Percentiles rank a stretch among this genome's conserved stretches.
Evolutionary conservation across 2,113 vertebrate genomes (phyloP).

Genomic region (Aix galericulata): DNA sequence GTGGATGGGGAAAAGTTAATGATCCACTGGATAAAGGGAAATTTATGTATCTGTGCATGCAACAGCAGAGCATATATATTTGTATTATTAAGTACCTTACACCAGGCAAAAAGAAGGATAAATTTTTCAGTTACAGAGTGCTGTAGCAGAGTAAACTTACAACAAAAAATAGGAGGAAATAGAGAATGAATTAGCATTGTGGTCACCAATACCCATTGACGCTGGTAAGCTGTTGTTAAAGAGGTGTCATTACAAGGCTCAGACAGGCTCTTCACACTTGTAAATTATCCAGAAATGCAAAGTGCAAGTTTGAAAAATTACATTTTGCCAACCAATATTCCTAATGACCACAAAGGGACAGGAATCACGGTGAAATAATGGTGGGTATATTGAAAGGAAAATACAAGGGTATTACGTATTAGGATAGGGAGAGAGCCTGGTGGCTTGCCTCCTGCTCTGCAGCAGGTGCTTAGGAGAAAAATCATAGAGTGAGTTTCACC

Average conservation of each 20-base stretch:
- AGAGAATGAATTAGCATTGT: neutral
- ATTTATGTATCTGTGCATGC: neutral
- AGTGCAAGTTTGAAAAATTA: neutral
- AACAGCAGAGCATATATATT: neutral
- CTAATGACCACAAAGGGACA: neutral
- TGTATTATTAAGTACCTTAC: constrained; percentile 14
- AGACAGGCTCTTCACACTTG: neutral
- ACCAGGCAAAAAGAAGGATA: neutral
- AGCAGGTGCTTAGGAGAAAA: neutral
- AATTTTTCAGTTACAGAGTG: neutral
- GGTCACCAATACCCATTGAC: neutral
- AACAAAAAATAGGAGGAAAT: neutral
- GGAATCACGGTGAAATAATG: neutral
- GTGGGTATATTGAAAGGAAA: neutral
- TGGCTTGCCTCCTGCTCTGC: neutral
- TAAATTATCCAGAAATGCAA: neutral
- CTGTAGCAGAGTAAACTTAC: neutral
- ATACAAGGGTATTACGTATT: neutral
- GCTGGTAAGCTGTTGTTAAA: neutral
- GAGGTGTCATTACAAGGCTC: neutral
- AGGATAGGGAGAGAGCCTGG: neutral
- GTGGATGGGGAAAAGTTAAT: neutral
- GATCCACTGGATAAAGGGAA: neutral
- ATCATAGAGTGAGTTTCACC: neutral
- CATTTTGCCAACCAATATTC: neutral